These are phyloP conservation scores for Brachionus sp. DNA, from an alignment of 1,140 invertebrate genomes.

Conservation along the genomic window DNA sequence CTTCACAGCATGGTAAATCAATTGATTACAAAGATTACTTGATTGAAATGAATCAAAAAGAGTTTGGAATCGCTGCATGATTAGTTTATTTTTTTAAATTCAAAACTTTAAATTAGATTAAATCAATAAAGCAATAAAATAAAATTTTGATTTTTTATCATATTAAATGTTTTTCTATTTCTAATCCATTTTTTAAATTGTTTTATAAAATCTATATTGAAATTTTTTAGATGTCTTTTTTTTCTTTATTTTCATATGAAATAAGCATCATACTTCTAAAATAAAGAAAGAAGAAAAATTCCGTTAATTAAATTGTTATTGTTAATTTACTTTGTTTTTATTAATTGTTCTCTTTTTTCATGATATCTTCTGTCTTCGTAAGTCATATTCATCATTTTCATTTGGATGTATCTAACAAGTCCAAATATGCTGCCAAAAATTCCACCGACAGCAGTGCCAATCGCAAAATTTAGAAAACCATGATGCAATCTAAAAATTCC, in stretches of 20 bases:
- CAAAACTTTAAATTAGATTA: not conserved
- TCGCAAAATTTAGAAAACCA: not conserved
- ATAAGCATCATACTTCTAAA: not conserved
- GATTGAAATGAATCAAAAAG: not conserved
- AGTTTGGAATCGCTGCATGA: not conserved
- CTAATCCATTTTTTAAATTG: not conserved
- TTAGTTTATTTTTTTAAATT: not conserved
- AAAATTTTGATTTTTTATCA: not conserved
- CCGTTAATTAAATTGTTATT: too few species aligned
- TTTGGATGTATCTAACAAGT: not conserved
- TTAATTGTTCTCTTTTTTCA: not conserved
- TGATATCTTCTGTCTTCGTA: constrained; percentile 34
- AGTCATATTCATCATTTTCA: constrained; percentile 5
- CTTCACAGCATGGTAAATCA: constrained; percentile 35
- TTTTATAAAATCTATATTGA: not conserved
- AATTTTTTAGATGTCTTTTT: not conserved
- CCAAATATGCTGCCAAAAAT: constrained; percentile 37
- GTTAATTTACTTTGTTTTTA: not conserved
- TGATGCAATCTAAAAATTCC: constrained; percentile 24
- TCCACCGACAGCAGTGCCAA: not conserved
- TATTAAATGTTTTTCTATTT: not conserved
- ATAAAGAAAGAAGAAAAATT: too few species aligned
- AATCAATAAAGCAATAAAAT: not conserved
- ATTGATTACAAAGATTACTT: constrained; percentile 42
- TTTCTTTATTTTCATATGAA: not conserved